These are phyloP conservation scores for Centropristis striata DNA, from an alignment of 2,113 vertebrate genomes.

Conservation along the genomic window DNA sequence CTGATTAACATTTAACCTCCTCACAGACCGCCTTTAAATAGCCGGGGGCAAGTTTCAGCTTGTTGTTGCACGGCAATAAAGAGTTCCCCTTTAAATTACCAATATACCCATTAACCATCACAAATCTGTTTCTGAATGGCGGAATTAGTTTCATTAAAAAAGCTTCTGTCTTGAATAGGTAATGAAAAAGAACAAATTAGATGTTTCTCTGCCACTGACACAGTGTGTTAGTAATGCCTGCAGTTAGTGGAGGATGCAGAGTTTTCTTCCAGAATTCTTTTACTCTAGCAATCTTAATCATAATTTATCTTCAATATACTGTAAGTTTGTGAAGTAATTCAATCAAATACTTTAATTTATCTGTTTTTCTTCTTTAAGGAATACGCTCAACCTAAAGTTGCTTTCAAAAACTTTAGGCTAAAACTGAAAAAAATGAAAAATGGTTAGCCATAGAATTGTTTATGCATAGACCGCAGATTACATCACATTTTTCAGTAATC, in stretches of 20 bases:
- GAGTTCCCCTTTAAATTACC: slow-evolving; percentile 62
- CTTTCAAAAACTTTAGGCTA: not conserved
- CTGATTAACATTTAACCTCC: slow-evolving; percentile 87
- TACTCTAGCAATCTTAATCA: not conserved
- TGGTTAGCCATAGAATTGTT: not conserved
- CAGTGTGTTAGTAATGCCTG: not conserved
- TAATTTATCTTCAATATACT: not conserved
- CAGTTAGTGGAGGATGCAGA: not conserved
- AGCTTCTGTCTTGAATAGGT: not conserved
- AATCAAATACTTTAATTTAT: not conserved
- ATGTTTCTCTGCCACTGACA: not conserved
- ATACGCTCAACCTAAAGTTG: not conserved
- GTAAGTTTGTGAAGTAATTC: not conserved
- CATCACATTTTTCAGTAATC: slow-evolving; percentile 4
- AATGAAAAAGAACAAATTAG: not conserved
- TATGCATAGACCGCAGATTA: not conserved
- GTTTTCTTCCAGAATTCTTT: not conserved
- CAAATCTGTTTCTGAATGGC: slow-evolving; percentile 31
- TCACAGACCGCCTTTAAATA: slow-evolving; percentile 38
- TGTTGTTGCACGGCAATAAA: slow-evolving; percentile 67
- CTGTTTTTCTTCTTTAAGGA: not conserved
- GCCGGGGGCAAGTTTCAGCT: slow-evolving; percentile 54
- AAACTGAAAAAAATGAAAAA: not conserved
- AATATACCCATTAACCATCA: slow-evolving; percentile 67
- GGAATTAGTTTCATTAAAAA: slow-evolving; percentile 56